Percentiles rank a stretch among this genome's conserved stretches.
phyloP scores from a whole-genome alignment of 2,888 invertebrate genomes.

The Drosophila borborema region DNA sequence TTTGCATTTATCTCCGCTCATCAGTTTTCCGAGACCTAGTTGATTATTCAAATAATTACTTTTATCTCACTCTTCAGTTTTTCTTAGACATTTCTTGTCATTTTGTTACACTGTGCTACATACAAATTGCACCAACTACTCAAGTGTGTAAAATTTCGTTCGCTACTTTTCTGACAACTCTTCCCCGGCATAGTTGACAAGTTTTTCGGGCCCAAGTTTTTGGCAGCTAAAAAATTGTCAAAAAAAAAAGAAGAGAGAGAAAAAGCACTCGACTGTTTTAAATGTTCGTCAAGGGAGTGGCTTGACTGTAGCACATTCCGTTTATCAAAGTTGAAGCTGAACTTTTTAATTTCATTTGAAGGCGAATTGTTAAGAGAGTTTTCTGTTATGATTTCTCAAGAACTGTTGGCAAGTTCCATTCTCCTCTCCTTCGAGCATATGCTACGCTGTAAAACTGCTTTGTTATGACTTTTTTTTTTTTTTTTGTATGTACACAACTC shows the following conservation, averaged over 20 bases:
- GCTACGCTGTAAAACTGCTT: slow-evolving; percentile 18
- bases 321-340: slow-evolving; percentile 47
- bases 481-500: neutral
- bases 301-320: slow-evolving; percentile 17
- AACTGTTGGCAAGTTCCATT: slow-evolving; percentile 19
- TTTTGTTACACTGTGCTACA: slow-evolving; percentile 27
- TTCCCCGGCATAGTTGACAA: slow-evolving; percentile 25
- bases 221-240: slow-evolving; percentile 32
- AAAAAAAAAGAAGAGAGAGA: slow-evolving; percentile 30
- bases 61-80: slow-evolving; percentile 2
- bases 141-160: slow-evolving; percentile 21
- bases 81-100: slow-evolving; percentile 27
- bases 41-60: slow-evolving; percentile 12
- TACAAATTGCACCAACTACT: slow-evolving; percentile 41
- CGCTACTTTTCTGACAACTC: slow-evolving; percentile 12
- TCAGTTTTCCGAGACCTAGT: slow-evolving; percentile 1
- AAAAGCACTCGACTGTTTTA: slow-evolving; percentile 42
- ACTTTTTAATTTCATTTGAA: slow-evolving; percentile 70
- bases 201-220: slow-evolving; percentile 29
- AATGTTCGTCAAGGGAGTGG: slow-evolving; percentile 28
- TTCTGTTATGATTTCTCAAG: slow-evolving; percentile 32
- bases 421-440: neutral
- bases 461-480: slow-evolving; percentile 24
- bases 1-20: neutral
- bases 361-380: slow-evolving; percentile 6